These are phyloP conservation scores for Archips xylosteana DNA, from an alignment of 2,888 invertebrate species.

Conservation along the genomic window DNA sequence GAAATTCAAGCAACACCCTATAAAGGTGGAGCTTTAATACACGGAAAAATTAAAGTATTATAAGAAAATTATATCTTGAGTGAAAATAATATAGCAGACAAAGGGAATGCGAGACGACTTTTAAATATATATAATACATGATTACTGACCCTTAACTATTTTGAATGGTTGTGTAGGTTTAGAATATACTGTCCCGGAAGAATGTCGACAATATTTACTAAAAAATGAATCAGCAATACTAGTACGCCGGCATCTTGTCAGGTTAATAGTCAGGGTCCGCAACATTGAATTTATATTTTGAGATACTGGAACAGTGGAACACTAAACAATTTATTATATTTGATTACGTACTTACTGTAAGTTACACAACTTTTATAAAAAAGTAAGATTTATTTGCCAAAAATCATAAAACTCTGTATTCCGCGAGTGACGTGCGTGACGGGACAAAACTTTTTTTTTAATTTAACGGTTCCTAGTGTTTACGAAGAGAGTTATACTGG, in stretches of 20 bases:
- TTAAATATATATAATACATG: constrained; percentile 14
- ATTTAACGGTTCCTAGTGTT: too few species aligned
- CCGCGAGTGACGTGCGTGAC: constrained; percentile 7
- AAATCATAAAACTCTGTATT: constrained; percentile 12
- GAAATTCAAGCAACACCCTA: neutral
- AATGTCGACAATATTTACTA: constrained; percentile 64
- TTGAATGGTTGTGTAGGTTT: constrained; percentile 57
- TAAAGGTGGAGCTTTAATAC: neutral
- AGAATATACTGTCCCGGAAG: constrained; percentile 56
- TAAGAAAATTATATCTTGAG: neutral
- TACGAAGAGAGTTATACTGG: too few species aligned
- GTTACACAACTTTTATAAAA: constrained; percentile 9
- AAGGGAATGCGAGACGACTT: constrained; percentile 1
- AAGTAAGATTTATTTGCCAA: constrained; percentile 3
- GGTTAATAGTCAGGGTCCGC: constrained; percentile 74
- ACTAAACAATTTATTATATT: constrained; percentile 36
- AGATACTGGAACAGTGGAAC: constrained; percentile 44
- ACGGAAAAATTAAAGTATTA: neutral
- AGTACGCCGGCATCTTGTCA: constrained; percentile 76
- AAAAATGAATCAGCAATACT: constrained; percentile 77
- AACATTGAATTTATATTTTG: constrained; percentile 64
- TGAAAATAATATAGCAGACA: constrained; percentile 31
- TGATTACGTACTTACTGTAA: constrained; percentile 52
- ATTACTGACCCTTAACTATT: constrained; percentile 76
- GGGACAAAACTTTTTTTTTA: constrained; percentile 1